Conservation (phyloP, 2,888 invertebrate species). For the Zele albiditarsus region DNA sequence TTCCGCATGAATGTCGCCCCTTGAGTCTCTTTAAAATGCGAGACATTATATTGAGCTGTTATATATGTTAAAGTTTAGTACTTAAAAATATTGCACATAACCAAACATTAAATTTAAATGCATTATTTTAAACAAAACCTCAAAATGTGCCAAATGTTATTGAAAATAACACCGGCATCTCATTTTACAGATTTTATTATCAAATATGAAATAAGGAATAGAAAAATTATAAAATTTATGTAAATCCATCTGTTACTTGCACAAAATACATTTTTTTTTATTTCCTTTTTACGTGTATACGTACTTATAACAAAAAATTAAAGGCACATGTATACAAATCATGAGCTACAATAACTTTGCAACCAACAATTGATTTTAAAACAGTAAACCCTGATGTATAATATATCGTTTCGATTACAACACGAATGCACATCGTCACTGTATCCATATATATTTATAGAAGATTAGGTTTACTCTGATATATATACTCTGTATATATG, state of each 20-base stretch:
- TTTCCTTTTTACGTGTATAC: too few species aligned
- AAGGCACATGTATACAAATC: neutral
- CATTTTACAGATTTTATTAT: too few species aligned
- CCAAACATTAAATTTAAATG: neutral
- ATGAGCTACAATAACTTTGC: neutral
- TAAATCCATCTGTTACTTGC: too few species aligned
- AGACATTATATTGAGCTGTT: slow-evolving; percentile 1
- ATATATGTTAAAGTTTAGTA: neutral
- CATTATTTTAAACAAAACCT: neutral
- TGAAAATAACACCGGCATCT: too few species aligned
- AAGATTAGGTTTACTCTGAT: slow-evolving; percentile 12
- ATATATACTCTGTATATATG: slow-evolving; percentile 15
- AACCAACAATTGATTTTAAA: neutral
- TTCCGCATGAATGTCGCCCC: slow-evolving; percentile 25
- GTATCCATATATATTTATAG: slow-evolving; percentile 15
- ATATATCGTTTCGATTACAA: slow-evolving; percentile 16
- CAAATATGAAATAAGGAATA: too few species aligned
- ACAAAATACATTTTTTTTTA: too few species aligned
- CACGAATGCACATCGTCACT: slow-evolving; percentile 14
- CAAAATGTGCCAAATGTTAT: too few species aligned
- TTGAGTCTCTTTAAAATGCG: slow-evolving; percentile 28
- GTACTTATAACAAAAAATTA: too few species aligned
- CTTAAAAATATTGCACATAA: neutral
- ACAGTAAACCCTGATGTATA: neutral
- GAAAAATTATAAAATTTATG: too few species aligned